Evolutionary conservation across 1,140 invertebrate species (phyloP), one percentile per base, ranked within the genome.

Genomic region (Drosophila carrolli): DNA sequence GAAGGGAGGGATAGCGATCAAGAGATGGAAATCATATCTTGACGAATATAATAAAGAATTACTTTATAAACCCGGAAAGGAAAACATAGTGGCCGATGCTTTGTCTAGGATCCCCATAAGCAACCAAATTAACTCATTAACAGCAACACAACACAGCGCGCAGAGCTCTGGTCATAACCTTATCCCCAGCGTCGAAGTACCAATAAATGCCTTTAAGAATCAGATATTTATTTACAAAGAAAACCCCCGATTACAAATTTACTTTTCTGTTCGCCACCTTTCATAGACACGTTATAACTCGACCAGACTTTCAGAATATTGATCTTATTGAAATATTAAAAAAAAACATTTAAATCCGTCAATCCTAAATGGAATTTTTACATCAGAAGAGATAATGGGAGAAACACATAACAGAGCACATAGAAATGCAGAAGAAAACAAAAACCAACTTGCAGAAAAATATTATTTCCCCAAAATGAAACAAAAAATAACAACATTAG

Each of bases 1-100:
- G 84, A 81, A 11, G 79, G 91, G 0, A 93, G 91, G 78, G 91
- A 93, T 55, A 75, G 82, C n/a, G 76, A 71, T 4, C 68, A 72
- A 44, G 54, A 91, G 72, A 61, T 94, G 9, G 76, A 91, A 4
- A 68, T 92, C 46, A 37, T 40, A 94, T 55, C 51, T 80, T 16
- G 57, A 71, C 23, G 74, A 92, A 50, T 93, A 92, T 75, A 65
- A 93, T 50, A 91, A 91, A 56, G 62, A 92, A 65, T 78, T 93
- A 23, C n/a, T 65, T n/a, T 90, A 88, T 23, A 91, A 88, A 50
- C 81, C 80, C 13, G 89, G 88, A 11, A 83, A 57, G 74, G 8
- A 48, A 16, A 92, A 91, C 66, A 43, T 75, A 23, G 71, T 80
- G 14, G 81, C 71, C 9, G 77, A 80, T 51, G 70, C 61, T 5